These are phyloP conservation scores for Leucoraja ocellata DNA, from an alignment of 2,797 vertebrate genomes.

Conservation along the genomic window DNA sequence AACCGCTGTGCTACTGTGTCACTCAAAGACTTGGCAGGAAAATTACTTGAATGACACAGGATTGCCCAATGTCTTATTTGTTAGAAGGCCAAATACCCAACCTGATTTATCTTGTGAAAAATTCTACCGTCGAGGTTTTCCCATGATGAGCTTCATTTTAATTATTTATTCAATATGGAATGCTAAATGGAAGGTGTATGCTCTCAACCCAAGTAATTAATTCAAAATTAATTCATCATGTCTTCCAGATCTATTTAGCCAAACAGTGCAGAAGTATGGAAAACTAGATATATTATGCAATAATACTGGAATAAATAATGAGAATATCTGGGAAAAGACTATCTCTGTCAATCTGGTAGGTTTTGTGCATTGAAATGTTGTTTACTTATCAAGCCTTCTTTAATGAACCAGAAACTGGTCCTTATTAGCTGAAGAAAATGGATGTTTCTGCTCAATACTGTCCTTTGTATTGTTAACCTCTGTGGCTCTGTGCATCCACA, in stretches of 20 bases:
- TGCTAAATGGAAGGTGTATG: background rate
- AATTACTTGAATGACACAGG: too few relatives aligned
- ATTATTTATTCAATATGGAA: background rate
- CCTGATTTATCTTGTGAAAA: background rate
- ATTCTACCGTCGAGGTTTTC: background rate
- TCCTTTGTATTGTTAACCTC: background rate
- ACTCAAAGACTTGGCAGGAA: too few relatives aligned
- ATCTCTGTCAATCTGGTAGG: slow-evolving; percentile 65
- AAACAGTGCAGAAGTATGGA: slow-evolving; percentile 50
- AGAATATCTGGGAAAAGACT: slow-evolving; percentile 54
- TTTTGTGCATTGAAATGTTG: slow-evolving; percentile 46
- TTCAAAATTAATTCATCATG: background rate
- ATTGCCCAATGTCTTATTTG: too few relatives aligned
- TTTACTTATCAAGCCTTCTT: background rate
- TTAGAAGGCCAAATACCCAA: too few relatives aligned
- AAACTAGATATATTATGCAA: slow-evolving; percentile 62
- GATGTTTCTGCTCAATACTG: background rate
- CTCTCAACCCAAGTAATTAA: background rate
- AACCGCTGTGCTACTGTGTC: too few relatives aligned
- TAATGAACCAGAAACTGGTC: background rate
- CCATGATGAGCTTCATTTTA: background rate
- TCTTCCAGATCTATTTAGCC: slow-evolving; percentile 55
- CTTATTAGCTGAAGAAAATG: too few relatives aligned
- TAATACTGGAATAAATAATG: slow-evolving; percentile 62
- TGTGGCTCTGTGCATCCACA: background rate